phyloP scores from a whole-genome alignment of 1,140 invertebrate genomes.

The Aporrectodea caliginosa region DNA sequence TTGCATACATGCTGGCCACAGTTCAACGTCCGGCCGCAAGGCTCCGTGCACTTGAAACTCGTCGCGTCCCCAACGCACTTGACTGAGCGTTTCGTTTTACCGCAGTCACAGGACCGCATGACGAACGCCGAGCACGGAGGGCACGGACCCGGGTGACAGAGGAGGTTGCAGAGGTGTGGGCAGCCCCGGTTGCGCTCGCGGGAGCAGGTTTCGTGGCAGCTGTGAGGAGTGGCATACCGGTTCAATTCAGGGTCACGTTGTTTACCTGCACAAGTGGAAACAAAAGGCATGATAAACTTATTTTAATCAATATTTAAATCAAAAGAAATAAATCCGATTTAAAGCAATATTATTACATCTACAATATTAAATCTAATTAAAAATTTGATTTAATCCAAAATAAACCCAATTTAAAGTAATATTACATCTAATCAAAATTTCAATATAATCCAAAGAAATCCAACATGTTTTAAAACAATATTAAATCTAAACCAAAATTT shows the following conservation, averaged over 20 bases:
- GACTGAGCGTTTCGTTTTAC: conserved; percentile 45
- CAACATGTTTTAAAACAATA: too few relatives aligned
- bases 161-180: conserved; percentile 74
- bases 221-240: conserved; percentile 74
- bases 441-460: too few relatives aligned
- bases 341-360: too few relatives aligned
- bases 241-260: conserved; percentile 66
- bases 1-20: conserved; percentile 57
- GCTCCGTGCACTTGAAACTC: conserved; percentile 27
- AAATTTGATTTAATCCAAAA: too few relatives aligned
- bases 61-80: background rate
- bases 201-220: conserved; percentile 80
- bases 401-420: too few relatives aligned
- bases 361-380: too few relatives aligned
- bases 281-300: too few relatives aligned
- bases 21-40: conserved; percentile 43
- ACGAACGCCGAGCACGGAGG: conserved; percentile 71
- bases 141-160: conserved; percentile 82
- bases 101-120: conserved; percentile 58
- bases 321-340: too few relatives aligned
- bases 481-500: too few relatives aligned
- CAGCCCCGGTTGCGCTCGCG: conserved; percentile 61
- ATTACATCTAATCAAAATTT: too few relatives aligned
- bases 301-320: too few relatives aligned
- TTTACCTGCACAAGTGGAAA: conserved; percentile 81